Conservation (phyloP, 2,113 vertebrate species). For the Anser brachyrhynchus region DNA sequence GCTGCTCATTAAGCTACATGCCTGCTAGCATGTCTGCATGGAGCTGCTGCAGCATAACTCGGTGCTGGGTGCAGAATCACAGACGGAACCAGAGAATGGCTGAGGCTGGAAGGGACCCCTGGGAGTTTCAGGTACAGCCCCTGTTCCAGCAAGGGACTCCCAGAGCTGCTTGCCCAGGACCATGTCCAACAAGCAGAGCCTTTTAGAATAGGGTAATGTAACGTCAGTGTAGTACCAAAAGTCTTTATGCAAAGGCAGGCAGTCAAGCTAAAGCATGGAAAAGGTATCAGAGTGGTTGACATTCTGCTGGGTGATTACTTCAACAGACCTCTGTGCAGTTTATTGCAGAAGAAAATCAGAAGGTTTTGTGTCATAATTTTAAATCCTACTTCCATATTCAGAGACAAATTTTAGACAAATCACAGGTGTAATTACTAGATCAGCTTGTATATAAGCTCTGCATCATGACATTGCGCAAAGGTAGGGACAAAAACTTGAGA, state of each 20-base stretch:
- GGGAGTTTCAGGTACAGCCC: no score
- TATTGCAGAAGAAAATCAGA: background rate
- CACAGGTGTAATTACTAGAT: background rate
- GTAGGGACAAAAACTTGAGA: background rate
- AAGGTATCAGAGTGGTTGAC: background rate
- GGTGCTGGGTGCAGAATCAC: background rate
- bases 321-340: background rate
- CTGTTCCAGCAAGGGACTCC: no score
- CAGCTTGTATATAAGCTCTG: background rate
- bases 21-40: rapidly evolving
- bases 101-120: no score
- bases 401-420: background rate
- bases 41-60: background rate
- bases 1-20: rapidly evolving
- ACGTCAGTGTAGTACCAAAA: background rate
- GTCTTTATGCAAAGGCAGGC: background rate
- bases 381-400: background rate
- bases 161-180: no score
- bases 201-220: rapidly evolving
- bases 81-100: no score
- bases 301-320: background rate
- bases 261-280: background rate
- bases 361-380: background rate
- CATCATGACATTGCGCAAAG: background rate
- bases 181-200: background rate